These are phyloP conservation scores for Peromyscus eremicus DNA, from an alignment of 2,797 vertebrate genomes.

Conservation along the genomic window DNA sequence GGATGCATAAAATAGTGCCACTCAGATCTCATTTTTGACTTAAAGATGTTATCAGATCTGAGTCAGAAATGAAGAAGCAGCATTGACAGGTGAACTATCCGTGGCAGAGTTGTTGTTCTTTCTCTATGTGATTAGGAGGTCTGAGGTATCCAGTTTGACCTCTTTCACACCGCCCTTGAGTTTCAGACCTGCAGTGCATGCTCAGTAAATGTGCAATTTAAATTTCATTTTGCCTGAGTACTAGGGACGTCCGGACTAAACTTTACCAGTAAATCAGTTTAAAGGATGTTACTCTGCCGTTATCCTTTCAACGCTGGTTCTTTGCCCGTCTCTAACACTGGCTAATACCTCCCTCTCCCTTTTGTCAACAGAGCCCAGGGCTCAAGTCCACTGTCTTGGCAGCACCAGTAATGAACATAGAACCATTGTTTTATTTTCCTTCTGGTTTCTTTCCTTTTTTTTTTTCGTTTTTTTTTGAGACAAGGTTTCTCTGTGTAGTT, in stretches of 20 bases:
- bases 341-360: neutral
- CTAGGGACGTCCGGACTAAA: neutral
- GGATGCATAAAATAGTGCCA: neutral
- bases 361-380: neutral
- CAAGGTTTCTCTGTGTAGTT: too few relatives aligned
- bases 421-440: conserved; percentile 47
- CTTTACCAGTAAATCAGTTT: neutral
- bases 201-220: conserved; percentile 42
- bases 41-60: neutral
- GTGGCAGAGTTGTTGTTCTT: neutral
- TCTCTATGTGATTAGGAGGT: neutral
- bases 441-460: neutral
- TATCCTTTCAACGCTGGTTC: conserved; percentile 15
- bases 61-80: conserved; percentile 15
- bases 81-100: neutral
- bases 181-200: neutral
- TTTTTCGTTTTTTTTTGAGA: too few relatives aligned
- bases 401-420: neutral
- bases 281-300: neutral
- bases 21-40: conserved; percentile 23
- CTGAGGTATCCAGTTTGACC: neutral
- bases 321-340: neutral
- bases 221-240: neutral
- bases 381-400: neutral
- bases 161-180: neutral